Conservation (phyloP, 2,888 invertebrate species). For the Apotomis capreana region DNA sequence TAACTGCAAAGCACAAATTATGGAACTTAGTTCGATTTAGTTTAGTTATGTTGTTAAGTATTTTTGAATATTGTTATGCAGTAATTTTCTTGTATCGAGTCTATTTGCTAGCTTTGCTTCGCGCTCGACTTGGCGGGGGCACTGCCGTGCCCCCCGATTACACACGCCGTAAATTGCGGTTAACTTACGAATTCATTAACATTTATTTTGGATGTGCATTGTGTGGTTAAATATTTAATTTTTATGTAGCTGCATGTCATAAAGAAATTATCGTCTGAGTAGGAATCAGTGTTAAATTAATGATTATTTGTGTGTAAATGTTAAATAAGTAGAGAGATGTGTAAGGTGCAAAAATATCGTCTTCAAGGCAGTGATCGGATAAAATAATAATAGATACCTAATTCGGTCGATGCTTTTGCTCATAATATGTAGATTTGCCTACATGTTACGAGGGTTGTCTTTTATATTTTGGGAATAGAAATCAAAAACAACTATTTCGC, state of each 20-base stretch:
- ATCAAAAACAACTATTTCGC: not conserved
- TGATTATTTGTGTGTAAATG: not conserved
- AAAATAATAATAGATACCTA: not conserved
- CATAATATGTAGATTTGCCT: not conserved
- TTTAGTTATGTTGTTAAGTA: conserved; percentile 15
- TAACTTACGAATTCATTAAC: too few species aligned
- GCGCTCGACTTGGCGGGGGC: too few species aligned
- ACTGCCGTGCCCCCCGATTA: too few species aligned
- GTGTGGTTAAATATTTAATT: not conserved
- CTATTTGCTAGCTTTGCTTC: too few species aligned
- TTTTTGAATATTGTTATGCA: conserved; percentile 2
- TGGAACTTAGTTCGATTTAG: conserved; percentile 41
- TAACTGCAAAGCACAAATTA: conserved; percentile 41
- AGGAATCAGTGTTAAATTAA: not conserved
- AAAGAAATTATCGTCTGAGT: not conserved
- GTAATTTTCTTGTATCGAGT: too few species aligned
- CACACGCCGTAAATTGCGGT: too few species aligned
- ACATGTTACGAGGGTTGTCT: not conserved
- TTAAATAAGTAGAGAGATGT: not conserved
- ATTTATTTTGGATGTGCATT: too few species aligned
- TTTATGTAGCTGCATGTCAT: not conserved
- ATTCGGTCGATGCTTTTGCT: not conserved
- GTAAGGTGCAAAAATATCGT: not conserved
- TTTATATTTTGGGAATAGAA: conserved; percentile 1
- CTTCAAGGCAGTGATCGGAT: not conserved